phyloP scores from a whole-genome alignment of 1,140 invertebrate genomes.

The Bombus superbus region DNA sequence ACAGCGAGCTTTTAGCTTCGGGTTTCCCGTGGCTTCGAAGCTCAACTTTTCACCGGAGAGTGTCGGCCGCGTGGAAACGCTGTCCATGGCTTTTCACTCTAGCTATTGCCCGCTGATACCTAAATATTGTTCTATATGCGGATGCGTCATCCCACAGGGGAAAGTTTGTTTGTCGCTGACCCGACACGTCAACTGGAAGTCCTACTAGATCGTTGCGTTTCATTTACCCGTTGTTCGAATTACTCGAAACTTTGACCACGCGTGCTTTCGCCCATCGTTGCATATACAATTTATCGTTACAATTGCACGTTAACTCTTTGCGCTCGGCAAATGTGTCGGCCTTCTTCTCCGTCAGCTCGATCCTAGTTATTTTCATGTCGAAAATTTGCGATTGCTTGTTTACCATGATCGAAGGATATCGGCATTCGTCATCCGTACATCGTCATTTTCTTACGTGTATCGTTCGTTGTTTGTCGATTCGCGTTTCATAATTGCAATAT shows the following conservation, averaged over 20 bases:
- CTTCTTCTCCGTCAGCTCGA: no score
- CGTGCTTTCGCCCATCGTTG: background rate
- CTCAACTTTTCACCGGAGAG: conserved; percentile 48
- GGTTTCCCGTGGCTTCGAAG: conserved; percentile 43
- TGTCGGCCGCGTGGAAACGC: background rate
- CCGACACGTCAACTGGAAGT: background rate
- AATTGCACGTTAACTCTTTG: background rate
- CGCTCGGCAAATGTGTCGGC: no score
- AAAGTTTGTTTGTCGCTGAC: background rate
- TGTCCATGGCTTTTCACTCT: background rate
- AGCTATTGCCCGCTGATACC: background rate
- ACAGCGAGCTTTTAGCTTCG: conserved; percentile 57
- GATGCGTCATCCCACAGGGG: background rate
- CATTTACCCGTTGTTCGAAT: background rate
- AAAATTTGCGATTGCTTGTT: no score
- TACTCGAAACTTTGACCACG: background rate
- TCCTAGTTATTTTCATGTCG: no score
- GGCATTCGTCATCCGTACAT: no score
- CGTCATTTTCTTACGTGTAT: no score
- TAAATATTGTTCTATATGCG: conserved; percentile 30
- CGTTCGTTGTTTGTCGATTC: no score
- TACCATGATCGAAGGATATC: no score
- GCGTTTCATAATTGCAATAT: no score
- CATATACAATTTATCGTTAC: background rate
- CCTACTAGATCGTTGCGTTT: background rate